A percentile compares a stretch with the other conserved stretches of the same genome.
These are phyloP conservation scores for Patiria miniata DNA, from an alignment of 35 echinoderm and acorn worm genomes.

Conservation along the genomic window DNA sequence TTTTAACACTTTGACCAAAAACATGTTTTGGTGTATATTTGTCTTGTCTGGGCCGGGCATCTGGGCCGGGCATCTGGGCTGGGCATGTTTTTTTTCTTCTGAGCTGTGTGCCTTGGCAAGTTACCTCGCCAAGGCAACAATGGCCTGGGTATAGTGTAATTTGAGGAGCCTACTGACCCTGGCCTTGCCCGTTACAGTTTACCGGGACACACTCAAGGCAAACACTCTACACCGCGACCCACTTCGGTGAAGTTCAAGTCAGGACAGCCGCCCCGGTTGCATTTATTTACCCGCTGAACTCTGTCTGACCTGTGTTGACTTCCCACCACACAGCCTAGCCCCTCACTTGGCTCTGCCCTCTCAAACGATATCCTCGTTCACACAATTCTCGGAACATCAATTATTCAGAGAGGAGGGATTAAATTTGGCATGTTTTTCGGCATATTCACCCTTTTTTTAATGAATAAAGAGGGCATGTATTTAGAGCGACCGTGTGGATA, in stretches of 20 bases:
- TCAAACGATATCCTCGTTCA: no score
- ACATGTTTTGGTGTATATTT: no score
- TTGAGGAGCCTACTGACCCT: neutral
- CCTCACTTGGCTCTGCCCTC: neutral
- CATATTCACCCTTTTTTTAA: no score
- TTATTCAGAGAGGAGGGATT: no score
- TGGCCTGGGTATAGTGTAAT: neutral
- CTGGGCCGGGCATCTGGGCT: no score
- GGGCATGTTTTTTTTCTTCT: no score
- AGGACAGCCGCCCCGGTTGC: slow-evolving; percentile 5
- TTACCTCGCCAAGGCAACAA: slow-evolving; percentile 18
- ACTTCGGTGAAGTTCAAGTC: slow-evolving; percentile 21
- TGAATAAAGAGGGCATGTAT: neutral
- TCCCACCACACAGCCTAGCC: neutral
- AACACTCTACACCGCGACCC: neutral
- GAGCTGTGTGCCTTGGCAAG: no score
- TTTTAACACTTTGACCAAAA: no score
- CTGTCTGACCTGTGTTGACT: neutral
- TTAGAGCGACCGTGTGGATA: neutral
- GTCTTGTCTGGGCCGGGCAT: no score
- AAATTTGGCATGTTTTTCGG: no score
- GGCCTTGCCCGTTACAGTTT: neutral
- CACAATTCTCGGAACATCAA: no score
- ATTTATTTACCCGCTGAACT: slow-evolving; percentile 13
- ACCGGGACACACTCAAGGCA: neutral